Percentiles rank a stretch among this genome's conserved stretches.
Evolutionary conservation across 2,888 invertebrate species (phyloP).

Genomic region (Ganaspis brasiliensis): DNA sequence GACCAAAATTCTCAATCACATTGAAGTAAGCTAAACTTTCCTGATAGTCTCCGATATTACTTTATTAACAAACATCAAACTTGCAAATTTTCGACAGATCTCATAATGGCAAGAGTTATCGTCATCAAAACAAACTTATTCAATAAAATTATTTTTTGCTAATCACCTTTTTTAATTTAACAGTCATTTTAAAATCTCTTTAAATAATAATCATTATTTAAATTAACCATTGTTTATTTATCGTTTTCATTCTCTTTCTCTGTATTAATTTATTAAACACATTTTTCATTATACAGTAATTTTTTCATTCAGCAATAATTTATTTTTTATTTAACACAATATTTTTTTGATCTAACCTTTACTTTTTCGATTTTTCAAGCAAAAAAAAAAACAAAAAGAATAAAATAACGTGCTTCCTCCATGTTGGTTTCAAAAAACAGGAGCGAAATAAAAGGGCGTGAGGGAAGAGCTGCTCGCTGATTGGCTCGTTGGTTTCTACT

Average conservation of each 20-base stretch:
- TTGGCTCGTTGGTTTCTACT: slow-evolving; percentile 80
- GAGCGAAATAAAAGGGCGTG: slow-evolving; percentile 64
- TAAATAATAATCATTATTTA: too few relatives aligned
- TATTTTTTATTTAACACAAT: too few relatives aligned
- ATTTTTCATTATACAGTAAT: too few relatives aligned
- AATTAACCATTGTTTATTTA: too few relatives aligned
- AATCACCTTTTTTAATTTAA: too few relatives aligned
- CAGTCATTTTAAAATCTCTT: too few relatives aligned
- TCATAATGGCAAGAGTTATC: neutral
- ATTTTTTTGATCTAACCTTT: too few relatives aligned
- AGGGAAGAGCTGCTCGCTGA: slow-evolving; percentile 78
- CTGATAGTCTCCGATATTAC: slow-evolving; percentile 13
- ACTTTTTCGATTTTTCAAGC: too few relatives aligned
- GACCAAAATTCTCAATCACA: slow-evolving; percentile 1
- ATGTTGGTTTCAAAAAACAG: slow-evolving; percentile 69
- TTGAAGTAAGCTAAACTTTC: slow-evolving; percentile 2
- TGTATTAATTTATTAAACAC: too few relatives aligned
- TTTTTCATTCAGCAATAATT: too few relatives aligned
- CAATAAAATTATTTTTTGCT: neutral
- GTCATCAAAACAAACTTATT: neutral
- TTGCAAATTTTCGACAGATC: slow-evolving; percentile 2
- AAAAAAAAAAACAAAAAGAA: slow-evolving; percentile 8
- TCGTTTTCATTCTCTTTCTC: too few relatives aligned
- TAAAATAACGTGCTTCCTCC: slow-evolving; percentile 56
- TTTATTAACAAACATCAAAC: slow-evolving; percentile 12